These are phyloP conservation scores for Phylloscopus trochilus DNA, from an alignment of 2,113 vertebrate genomes.

Conservation along the genomic window DNA sequence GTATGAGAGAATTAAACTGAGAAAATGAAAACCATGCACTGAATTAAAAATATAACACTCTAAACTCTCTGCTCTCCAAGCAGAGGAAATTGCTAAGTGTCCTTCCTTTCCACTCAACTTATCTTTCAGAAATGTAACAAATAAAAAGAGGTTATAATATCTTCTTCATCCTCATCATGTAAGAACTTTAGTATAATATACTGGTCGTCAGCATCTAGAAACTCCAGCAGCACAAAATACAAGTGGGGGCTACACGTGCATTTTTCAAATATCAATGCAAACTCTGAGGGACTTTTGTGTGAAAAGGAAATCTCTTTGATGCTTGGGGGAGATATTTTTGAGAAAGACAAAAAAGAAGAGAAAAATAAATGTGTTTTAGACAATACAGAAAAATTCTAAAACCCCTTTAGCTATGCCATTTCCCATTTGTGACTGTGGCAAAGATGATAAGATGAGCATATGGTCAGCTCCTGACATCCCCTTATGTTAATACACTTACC, in stretches of 20 bases:
- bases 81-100: neutral
- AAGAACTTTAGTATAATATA: neutral
- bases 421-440: neutral
- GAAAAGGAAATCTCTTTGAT: neutral
- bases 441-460: neutral
- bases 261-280: neutral
- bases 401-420: neutral
- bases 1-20: neutral
- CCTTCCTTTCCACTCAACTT: neutral
- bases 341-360: neutral
- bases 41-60: neutral
- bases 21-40: neutral
- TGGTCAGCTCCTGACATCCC: neutral
- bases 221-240: neutral
- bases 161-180: neutral
- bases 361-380: neutral
- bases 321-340: neutral
- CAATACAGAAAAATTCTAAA: neutral
- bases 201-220: neutral
- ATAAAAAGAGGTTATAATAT: neutral
- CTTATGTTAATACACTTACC: neutral
- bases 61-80: neutral
- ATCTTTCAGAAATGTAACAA: neutral
- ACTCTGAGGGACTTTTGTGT: neutral
- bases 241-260: accelerated